Evolutionary conservation across 2,113 vertebrate species (phyloP).

Genomic region (Choloepus hoffmanni): DNA sequence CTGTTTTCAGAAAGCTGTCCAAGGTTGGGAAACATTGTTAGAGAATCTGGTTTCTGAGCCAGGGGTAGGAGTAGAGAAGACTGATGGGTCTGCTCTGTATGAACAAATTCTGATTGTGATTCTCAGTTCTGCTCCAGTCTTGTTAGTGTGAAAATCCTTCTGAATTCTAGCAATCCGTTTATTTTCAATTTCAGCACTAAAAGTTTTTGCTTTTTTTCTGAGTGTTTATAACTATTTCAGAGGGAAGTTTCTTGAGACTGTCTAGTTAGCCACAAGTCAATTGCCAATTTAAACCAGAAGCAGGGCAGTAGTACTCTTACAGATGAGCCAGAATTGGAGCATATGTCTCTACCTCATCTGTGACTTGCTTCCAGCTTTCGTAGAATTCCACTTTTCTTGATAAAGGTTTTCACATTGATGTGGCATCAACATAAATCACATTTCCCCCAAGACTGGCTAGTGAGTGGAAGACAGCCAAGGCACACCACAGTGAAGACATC

Average conservation of each 20-base stretch:
- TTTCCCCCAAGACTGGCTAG: slow-evolving; percentile 63
- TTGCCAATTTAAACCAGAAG: slow-evolving; percentile 38
- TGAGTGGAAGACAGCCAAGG: slow-evolving; percentile 75
- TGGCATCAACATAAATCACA: slow-evolving; percentile 71
- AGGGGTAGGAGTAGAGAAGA: neutral
- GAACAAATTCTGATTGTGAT: neutral
- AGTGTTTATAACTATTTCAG: neutral
- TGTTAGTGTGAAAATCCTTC: slow-evolving; percentile 11
- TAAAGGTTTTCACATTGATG: slow-evolving; percentile 65
- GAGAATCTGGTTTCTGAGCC: neutral
- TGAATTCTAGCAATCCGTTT: neutral
- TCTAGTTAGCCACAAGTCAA: slow-evolving; percentile 42
- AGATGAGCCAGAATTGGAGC: neutral
- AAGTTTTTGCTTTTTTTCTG: neutral
- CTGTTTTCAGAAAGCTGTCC: neutral
- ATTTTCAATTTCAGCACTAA: slow-evolving; percentile 39
- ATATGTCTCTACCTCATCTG: slow-evolving; percentile 30
- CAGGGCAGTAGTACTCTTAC: neutral
- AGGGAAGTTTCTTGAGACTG: slow-evolving; percentile 29
- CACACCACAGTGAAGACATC: slow-evolving; percentile 68
- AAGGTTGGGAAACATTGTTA: neutral
- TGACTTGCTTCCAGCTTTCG: slow-evolving; percentile 16
- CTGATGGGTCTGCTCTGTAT: neutral
- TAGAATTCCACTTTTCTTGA: slow-evolving; percentile 47
- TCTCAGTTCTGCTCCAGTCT: neutral